Percentiles rank a stretch among this genome's conserved stretches.
Conservation (phyloP, 2,888 invertebrate genomes). For the Desoria tigrina region DNA sequence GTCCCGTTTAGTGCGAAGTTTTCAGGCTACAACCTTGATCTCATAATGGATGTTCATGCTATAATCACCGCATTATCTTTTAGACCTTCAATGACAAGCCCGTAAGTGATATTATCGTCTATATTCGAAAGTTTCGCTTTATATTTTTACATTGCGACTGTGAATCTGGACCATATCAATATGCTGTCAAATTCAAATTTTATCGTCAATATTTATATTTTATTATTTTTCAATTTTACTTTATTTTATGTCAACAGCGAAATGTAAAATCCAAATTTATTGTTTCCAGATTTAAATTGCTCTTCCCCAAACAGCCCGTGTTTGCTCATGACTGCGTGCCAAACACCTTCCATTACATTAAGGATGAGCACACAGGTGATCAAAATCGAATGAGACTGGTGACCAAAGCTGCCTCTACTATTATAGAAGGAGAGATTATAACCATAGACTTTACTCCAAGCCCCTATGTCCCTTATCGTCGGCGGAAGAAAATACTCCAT, state of each 20-base stretch:
- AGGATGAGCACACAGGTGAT: slow-evolving; percentile 36
- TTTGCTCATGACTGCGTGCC: slow-evolving; percentile 51
- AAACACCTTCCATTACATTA: slow-evolving; percentile 49
- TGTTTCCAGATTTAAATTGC: slow-evolving; percentile 43
- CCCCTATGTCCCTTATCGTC: slow-evolving; percentile 45
- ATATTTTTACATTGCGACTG: too few species aligned
- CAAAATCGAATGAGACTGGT: slow-evolving; percentile 37
- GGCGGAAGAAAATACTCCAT: slow-evolving; percentile 33
- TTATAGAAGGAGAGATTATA: slow-evolving; percentile 45
- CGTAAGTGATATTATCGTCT: slow-evolving; percentile 37
- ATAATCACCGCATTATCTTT: slow-evolving; percentile 50
- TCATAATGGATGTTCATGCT: slow-evolving; percentile 48
- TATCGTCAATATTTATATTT: not conserved
- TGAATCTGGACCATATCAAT: too few species aligned
- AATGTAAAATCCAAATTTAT: not conserved
- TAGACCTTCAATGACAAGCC: slow-evolving; percentile 42
- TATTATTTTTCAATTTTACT: not conserved
- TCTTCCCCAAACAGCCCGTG: slow-evolving; percentile 42
- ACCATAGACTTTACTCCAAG: slow-evolving; percentile 47
- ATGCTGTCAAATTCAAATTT: too few species aligned
- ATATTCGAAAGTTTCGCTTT: too few species aligned
- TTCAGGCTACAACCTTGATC: slow-evolving; percentile 47
- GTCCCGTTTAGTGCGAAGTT: slow-evolving; percentile 48
- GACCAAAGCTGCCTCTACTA: slow-evolving; percentile 44
- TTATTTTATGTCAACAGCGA: not conserved